Evolutionary conservation across 2,888 invertebrate species (phyloP).

Genomic region (Nasonovia ribisnigri): DNA sequence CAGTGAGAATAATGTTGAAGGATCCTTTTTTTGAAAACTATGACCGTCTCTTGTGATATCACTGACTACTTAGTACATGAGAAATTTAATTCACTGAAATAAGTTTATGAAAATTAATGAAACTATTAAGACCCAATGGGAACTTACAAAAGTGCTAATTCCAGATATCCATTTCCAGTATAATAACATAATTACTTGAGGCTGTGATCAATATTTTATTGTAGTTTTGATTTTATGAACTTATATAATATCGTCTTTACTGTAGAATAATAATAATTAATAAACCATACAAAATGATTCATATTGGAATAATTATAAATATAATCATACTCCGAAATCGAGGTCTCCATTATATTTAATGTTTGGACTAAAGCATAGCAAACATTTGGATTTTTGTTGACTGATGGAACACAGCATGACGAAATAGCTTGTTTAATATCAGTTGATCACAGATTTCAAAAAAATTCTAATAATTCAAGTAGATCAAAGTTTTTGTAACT

Average conservation of each 20-base stretch:
- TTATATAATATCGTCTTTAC: not conserved
- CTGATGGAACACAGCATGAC: conserved; percentile 14
- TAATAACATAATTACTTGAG: not conserved
- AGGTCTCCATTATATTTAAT: not conserved
- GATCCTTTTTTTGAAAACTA: conserved; percentile 36
- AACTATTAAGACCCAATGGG: not conserved
- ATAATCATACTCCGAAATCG: not conserved
- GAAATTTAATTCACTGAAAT: not conserved
- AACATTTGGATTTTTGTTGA: conserved; percentile 43
- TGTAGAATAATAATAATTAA: conserved; percentile 33
- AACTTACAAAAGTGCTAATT: conserved; percentile 31
- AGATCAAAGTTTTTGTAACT: not conserved
- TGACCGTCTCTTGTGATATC: not conserved
- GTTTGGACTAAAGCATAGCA: not conserved
- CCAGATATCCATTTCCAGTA: not conserved
- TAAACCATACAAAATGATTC: not conserved
- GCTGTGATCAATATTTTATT: conserved; percentile 42
- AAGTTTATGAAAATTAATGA: not conserved
- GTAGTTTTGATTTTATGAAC: conserved; percentile 6
- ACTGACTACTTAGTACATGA: not conserved
- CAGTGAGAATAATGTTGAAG: conserved; percentile 4
- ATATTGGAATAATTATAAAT: not conserved
- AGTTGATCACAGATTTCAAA: conserved; percentile 34
- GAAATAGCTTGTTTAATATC: conserved; percentile 9
- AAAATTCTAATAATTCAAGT: not conserved